A percentile compares a stretch with the other conserved stretches of the same genome.
Evolutionary conservation across 2,113 vertebrate genomes (phyloP).

Genomic region (Triplophysa rosa): DNA sequence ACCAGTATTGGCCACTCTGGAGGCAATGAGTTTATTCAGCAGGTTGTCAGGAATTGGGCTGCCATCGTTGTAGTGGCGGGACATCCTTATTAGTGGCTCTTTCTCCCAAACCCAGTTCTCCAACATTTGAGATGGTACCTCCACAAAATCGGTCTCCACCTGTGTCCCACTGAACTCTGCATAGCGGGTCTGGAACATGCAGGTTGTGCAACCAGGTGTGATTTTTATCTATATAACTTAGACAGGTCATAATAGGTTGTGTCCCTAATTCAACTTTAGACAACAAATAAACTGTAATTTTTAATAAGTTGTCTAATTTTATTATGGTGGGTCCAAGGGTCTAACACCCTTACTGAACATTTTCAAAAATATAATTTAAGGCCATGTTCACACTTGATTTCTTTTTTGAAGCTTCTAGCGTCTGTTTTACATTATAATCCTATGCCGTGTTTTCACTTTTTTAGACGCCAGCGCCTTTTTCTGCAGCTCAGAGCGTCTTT

Average conservation of each 20-base stretch:
- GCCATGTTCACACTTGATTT: too few species aligned
- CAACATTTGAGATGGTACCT: slow-evolving; percentile 95
- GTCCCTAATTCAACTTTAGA: neutral
- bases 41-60: slow-evolving; percentile 78
- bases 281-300: too few species aligned
- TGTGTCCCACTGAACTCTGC: slow-evolving; percentile 92
- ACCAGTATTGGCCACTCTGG: slow-evolving; percentile 93
- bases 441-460: too few species aligned
- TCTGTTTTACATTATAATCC: too few species aligned
- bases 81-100: slow-evolving; percentile 86
- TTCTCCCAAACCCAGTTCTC: slow-evolving; percentile 98
- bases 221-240: too few species aligned
- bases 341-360: too few species aligned
- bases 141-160: slow-evolving; percentile 95
- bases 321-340: too few species aligned
- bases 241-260: neutral
- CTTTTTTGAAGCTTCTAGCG: too few species aligned
- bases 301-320: too few species aligned
- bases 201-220: neutral
- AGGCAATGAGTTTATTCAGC: slow-evolving; percentile 87
- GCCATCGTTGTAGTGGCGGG: slow-evolving; percentile 86
- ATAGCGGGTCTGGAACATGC: slow-evolving; percentile 78
- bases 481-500: too few species aligned
- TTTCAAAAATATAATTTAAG: too few species aligned
- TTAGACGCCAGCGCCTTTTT: too few species aligned